Evolutionary conservation across 2,113 vertebrate species (phyloP).

Genomic region (Eclectus roratus): DNA sequence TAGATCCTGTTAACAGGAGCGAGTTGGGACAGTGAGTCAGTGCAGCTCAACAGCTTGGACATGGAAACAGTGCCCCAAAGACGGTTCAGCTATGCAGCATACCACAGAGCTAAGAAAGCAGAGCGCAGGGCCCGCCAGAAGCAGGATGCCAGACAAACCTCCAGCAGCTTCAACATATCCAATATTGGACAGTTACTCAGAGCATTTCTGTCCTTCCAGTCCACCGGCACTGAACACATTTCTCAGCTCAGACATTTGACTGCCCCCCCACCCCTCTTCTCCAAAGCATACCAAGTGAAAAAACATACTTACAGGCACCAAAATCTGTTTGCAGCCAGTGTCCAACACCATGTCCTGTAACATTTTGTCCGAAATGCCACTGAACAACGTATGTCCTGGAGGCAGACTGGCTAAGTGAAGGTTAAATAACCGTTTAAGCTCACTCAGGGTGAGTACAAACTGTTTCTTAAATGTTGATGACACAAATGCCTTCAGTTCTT

Average conservation of each 20-base stretch:
- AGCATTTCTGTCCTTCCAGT: background rate
- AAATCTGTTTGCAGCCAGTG: constrained; percentile 91
- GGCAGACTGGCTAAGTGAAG: constrained; percentile 93
- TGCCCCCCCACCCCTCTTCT: background rate
- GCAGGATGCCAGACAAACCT: background rate
- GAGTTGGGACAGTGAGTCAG: background rate
- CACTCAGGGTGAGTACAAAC: constrained; percentile 91
- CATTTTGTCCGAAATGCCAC: constrained; percentile 91
- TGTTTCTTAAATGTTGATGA: constrained; percentile 87
- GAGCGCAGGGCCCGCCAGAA: background rate
- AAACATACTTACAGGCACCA: constrained; percentile 94
- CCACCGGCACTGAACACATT: background rate
- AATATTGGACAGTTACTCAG: accelerated
- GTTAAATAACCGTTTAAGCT: constrained; percentile 95
- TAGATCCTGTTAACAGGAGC: background rate
- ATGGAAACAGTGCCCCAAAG: background rate
- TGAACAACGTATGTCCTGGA: constrained; percentile 83
- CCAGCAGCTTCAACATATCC: background rate
- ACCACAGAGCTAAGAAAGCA: background rate
- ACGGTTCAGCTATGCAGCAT: background rate
- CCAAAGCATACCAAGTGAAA: background rate
- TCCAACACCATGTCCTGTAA: constrained; percentile 91
- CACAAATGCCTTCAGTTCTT: constrained; percentile 91
- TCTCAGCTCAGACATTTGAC: background rate
- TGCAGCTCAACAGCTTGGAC: background rate